Evolutionary conservation across 2,113 vertebrate genomes (phyloP).

Genomic region (Oreochromis tanganicae): DNA sequence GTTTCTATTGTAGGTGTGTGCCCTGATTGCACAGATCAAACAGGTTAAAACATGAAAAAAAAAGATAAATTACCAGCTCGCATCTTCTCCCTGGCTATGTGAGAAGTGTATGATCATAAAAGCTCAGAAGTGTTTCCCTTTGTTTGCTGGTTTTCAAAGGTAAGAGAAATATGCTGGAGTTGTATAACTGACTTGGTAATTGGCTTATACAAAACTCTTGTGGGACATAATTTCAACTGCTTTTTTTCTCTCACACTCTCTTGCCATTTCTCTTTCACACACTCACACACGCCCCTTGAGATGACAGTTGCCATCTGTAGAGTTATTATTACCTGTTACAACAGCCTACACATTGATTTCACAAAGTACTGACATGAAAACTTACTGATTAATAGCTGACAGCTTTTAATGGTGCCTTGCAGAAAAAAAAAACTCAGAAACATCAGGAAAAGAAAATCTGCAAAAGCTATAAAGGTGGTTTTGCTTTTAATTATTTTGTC

Average conservation of each 20-base stretch:
- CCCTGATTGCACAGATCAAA: background rate
- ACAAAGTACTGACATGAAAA: conserved; percentile 21
- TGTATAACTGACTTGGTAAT: conserved; percentile 44
- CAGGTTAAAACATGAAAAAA: background rate
- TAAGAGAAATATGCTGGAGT: background rate
- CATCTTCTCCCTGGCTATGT: background rate
- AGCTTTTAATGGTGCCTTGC: background rate
- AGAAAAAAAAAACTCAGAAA: background rate
- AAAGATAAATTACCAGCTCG: background rate
- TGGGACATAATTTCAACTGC: conserved; percentile 39
- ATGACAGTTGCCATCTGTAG: conserved; percentile 44
- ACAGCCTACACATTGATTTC: conserved; percentile 29
- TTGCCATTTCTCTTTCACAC: background rate
- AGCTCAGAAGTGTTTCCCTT: background rate
- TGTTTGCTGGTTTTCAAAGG: conserved; percentile 14
- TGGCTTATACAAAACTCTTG: conserved; percentile 35
- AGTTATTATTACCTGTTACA: conserved; percentile 50
- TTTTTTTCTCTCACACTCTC: background rate
- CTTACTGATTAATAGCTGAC: background rate
- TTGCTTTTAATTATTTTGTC: background rate
- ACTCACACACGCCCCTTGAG: conserved; percentile 27
- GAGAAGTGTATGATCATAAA: background rate
- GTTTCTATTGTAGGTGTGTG: background rate
- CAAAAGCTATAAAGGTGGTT: background rate
- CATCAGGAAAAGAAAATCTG: background rate